A percentile compares a stretch with the other conserved stretches of the same genome.
phyloP scores from a whole-genome alignment of 1,140 invertebrate species.

The Penaeus vannamei region DNA sequence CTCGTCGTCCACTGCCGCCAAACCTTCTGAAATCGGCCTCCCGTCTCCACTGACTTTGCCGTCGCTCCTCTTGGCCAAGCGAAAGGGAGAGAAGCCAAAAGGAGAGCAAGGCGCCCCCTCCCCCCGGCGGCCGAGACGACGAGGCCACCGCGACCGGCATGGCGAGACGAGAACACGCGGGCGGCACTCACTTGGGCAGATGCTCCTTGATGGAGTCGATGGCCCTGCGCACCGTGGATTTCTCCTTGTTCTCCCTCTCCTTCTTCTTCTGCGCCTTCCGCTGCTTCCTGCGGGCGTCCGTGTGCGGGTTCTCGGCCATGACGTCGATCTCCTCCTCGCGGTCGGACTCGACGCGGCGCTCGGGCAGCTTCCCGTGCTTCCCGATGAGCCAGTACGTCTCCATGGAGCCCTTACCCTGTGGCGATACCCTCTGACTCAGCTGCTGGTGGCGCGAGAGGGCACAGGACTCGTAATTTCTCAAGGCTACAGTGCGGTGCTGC shows the following conservation, averaged over 20 bases:
- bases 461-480: background rate
- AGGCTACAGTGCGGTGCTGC: background rate
- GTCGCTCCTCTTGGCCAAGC: too few species aligned
- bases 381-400: slow-evolving; percentile 72
- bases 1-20: background rate
- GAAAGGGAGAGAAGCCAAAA: too few species aligned
- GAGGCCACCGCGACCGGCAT: too few species aligned
- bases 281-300: slow-evolving; percentile 58
- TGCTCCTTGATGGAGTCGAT: slow-evolving; percentile 60
- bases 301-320: slow-evolving; percentile 59
- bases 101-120: too few species aligned
- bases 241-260: slow-evolving; percentile 56
- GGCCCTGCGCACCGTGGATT: slow-evolving; percentile 52
- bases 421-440: slow-evolving; percentile 21
- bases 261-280: slow-evolving; percentile 60
- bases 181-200: slow-evolving; percentile 55
- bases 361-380: slow-evolving; percentile 78
- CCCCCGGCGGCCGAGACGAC: too few species aligned
- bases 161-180: too few species aligned
- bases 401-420: slow-evolving; percentile 71
- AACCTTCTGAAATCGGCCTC: background rate
- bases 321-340: slow-evolving; percentile 58
- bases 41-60: background rate
- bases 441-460: background rate
- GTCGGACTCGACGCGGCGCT: slow-evolving; percentile 57